Percentiles rank a stretch among this genome's conserved stretches.
Conservation (phyloP, 2,113 vertebrate genomes). For the Varanus komodoensis region DNA sequence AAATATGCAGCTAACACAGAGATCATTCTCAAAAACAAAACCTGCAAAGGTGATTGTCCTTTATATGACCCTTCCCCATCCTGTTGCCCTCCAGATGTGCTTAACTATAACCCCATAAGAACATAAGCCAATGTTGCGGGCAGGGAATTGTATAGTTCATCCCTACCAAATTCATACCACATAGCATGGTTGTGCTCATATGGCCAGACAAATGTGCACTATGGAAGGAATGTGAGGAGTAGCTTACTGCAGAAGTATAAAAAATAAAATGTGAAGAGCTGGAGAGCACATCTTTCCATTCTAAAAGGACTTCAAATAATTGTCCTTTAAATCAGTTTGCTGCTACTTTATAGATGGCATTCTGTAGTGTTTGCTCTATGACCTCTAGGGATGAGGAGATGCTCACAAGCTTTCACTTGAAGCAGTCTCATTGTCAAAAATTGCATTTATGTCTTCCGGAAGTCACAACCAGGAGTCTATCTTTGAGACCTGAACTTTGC, state of each 20-base stretch:
- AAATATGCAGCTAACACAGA: too few relatives aligned
- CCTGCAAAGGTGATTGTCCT: too few relatives aligned
- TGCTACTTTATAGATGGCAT: background rate
- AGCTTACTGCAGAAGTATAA: background rate
- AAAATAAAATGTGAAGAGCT: background rate
- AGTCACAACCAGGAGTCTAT: background rate
- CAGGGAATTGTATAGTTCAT: background rate
- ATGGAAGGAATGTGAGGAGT: background rate
- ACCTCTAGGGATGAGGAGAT: background rate
- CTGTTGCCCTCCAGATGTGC: too few relatives aligned
- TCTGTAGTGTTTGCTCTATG: background rate
- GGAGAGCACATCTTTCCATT: background rate
- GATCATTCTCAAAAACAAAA: too few relatives aligned
- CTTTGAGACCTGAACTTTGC: constrained; percentile 7
- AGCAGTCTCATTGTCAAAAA: background rate
- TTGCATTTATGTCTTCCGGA: background rate
- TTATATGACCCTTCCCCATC: too few relatives aligned
- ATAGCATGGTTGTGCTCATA: background rate
- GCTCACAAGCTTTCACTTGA: background rate
- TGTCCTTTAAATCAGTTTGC: background rate
- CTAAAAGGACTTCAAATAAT: background rate
- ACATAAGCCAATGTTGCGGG: too few relatives aligned
- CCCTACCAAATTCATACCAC: background rate
- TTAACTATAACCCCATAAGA: too few relatives aligned
- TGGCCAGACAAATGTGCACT: background rate